These are phyloP conservation scores for Cyclopterus lumpus DNA, from an alignment of 2,797 vertebrate species.

Conservation along the genomic window DNA sequence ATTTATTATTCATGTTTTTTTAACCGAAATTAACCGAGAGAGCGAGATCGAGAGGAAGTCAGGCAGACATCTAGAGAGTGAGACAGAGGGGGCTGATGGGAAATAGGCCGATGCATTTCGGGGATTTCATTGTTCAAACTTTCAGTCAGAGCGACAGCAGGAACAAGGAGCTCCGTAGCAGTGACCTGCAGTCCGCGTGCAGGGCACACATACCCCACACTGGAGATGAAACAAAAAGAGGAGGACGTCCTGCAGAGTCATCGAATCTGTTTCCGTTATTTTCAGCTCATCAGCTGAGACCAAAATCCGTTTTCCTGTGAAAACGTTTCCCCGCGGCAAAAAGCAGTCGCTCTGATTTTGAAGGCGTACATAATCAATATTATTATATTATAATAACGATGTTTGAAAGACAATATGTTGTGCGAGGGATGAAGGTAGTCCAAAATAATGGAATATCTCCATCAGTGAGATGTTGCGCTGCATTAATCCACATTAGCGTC, in stretches of 20 bases:
- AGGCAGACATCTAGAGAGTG: constrained; percentile 11
- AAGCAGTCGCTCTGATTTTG: too few species aligned
- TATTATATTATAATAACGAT: too few species aligned
- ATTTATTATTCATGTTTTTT: background rate
- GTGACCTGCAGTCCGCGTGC: constrained; percentile 19
- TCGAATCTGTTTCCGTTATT: background rate
- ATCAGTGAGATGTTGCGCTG: too few species aligned
- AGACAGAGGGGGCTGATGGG: constrained; percentile 20
- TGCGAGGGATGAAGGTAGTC: too few species aligned
- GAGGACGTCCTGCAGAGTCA: constrained; percentile 15
- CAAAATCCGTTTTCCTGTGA: background rate
- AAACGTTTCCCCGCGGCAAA: too few species aligned
- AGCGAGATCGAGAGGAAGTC: constrained; percentile 17
- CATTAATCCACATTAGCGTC: too few species aligned
- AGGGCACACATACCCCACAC: constrained; percentile 8
- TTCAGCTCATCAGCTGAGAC: background rate
- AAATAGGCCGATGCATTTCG: constrained; percentile 38
- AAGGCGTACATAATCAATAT: too few species aligned
- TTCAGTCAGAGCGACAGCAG: constrained; percentile 6
- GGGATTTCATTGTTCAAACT: constrained; percentile 31
- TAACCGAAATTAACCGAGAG: background rate
- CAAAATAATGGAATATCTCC: too few species aligned
- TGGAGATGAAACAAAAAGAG: background rate
- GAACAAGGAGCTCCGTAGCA: constrained; percentile 16
- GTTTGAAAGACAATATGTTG: too few species aligned